phyloP scores from a whole-genome alignment of 2,113 vertebrate species.

The Aldabrachelys gigantea region DNA sequence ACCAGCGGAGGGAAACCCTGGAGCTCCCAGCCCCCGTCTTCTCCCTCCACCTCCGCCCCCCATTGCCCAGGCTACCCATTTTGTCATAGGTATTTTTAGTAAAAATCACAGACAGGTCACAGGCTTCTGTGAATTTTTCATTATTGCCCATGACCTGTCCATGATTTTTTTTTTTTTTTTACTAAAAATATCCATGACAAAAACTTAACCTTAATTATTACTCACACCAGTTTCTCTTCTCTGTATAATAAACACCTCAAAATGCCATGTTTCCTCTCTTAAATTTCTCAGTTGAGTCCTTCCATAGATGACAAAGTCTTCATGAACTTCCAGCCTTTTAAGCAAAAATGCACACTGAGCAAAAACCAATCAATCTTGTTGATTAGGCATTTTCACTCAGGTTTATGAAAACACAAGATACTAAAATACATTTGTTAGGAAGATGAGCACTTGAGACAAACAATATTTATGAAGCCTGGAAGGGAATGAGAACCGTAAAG shows the following conservation, averaged over 20 bases:
- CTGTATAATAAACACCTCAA: background rate
- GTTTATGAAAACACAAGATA: background rate
- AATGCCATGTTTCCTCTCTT: background rate
- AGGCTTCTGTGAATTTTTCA: too few relatives aligned
- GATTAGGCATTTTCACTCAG: background rate
- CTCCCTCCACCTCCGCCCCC: too few relatives aligned
- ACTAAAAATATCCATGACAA: too few relatives aligned
- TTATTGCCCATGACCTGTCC: too few relatives aligned
- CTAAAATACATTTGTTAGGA: conserved; percentile 31
- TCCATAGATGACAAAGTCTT: background rate
- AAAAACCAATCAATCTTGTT: background rate
- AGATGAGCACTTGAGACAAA: conserved; percentile 18
- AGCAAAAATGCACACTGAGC: conserved; percentile 13
- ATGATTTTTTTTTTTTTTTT: too few relatives aligned
- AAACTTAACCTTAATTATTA: background rate
- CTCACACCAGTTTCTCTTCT: too few relatives aligned
- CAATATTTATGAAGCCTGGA: background rate
- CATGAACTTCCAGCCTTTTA: background rate
- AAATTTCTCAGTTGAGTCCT: background rate
- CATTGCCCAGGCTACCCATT: too few relatives aligned
- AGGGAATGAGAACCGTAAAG: background rate
- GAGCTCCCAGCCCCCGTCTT: too few relatives aligned
- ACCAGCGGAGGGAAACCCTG: too few relatives aligned
- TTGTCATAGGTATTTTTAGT: too few relatives aligned
- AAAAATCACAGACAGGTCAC: too few relatives aligned